These are phyloP conservation scores for Lysandra coridon DNA, from an alignment of 2,888 invertebrate species.

Conservation along the genomic window DNA sequence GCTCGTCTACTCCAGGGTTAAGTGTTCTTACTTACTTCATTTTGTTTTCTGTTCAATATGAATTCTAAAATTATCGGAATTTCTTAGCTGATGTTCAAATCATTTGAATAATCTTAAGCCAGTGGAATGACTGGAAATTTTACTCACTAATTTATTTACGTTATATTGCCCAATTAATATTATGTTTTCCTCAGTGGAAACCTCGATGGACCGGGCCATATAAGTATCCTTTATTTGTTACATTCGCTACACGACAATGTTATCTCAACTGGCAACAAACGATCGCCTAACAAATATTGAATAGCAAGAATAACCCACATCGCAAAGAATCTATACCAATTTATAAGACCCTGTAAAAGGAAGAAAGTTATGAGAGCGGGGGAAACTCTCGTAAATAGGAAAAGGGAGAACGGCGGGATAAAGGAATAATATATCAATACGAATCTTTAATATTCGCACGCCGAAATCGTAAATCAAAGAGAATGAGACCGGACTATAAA, in stretches of 20 bases:
- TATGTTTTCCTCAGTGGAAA: neutral
- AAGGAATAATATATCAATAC: conserved; percentile 81
- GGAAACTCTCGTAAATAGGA: conserved; percentile 75
- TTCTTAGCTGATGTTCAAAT: too few relatives aligned
- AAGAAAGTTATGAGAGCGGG: conserved; percentile 77
- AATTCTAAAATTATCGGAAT: too few relatives aligned
- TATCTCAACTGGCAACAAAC: neutral
- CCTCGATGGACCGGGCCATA: neutral
- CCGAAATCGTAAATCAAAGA: conserved; percentile 74
- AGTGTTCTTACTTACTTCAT: too few relatives aligned
- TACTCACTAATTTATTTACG: too few relatives aligned
- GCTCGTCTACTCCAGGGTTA: too few relatives aligned
- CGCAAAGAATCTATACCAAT: conserved; percentile 26
- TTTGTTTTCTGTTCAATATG: too few relatives aligned
- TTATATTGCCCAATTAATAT: neutral
- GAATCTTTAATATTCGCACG: conserved; percentile 79
- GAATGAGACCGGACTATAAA: conserved; percentile 72
- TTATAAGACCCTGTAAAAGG: conserved; percentile 74
- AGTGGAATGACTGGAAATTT: too few relatives aligned
- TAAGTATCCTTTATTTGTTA: neutral
- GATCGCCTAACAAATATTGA: conserved; percentile 30
- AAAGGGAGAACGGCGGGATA: conserved; percentile 73
- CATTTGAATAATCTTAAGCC: too few relatives aligned
- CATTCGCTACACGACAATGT: neutral
- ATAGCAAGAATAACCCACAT: conserved; percentile 29